phyloP scores from a whole-genome alignment of 2,113 vertebrate genomes.

The Pogona vitticeps region DNA sequence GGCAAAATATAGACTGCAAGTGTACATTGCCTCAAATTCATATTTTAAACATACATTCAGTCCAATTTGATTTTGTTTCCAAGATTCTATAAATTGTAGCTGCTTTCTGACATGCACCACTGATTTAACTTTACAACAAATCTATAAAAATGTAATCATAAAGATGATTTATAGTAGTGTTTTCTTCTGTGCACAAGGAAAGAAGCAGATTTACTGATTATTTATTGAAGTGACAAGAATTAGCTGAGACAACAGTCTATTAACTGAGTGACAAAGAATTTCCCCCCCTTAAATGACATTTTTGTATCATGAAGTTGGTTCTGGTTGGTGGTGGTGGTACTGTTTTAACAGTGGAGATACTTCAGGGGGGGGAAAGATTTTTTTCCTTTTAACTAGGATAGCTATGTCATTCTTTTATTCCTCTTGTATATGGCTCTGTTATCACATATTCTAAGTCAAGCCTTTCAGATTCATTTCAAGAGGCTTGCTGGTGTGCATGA shows the following conservation, averaged over 20 bases:
- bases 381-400: background rate
- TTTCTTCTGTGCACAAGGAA: background rate
- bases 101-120: constrained; percentile 3
- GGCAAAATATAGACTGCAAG: background rate
- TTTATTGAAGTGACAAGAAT: constrained; percentile 14
- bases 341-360: background rate
- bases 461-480: background rate
- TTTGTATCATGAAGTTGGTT: background rate
- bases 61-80: background rate
- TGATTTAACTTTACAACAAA: constrained; percentile 19
- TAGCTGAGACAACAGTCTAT: constrained; percentile 14
- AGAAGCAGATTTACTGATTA: constrained; percentile 15
- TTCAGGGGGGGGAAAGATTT: background rate
- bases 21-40: background rate
- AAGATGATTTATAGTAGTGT: constrained; percentile 13
- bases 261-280: background rate
- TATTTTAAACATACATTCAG: constrained; percentile 2
- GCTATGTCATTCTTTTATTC: background rate
- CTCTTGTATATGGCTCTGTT: background rate
- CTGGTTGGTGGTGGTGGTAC: background rate
- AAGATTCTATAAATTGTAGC: constrained; percentile 4
- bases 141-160: constrained; percentile 33
- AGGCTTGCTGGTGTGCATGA: background rate
- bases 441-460: background rate
- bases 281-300: background rate